Evolutionary conservation across 2,888 invertebrate species (phyloP), one percentile per base, ranked within the genome.

Genomic region (Luperina testacea): DNA sequence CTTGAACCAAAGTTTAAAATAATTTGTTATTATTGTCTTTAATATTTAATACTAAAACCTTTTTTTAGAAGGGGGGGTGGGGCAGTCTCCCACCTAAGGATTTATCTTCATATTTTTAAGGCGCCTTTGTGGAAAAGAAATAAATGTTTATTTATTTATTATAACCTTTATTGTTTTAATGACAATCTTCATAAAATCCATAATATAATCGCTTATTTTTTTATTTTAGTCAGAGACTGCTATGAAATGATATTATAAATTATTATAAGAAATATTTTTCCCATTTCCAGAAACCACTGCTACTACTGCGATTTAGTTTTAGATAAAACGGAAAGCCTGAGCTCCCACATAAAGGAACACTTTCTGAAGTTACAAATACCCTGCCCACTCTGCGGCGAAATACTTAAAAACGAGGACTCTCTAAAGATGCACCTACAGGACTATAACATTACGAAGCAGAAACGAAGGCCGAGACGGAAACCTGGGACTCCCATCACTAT

Each of bases 311-410:
- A 95, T 72, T 74, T 87, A 17, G 81, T 87, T 4, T 63, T 93
- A 0, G 87, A 89, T 6, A 91, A 90, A 77, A 72, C 86, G 0
- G 90, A 91, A 1, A 85, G 85, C 5, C 59, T 93, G 3, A 87
- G 83, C 11, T 48, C 84, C 0, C 96, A 96, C 78, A 68, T 95
- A 2, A 91, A 93, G 76, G 85, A 90, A 24, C 96, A 96, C 85
- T 91, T 92, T 67, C 79, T 82, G 53, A 94, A 93, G 72, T 87
- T 92, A 5, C 92, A 94, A 85, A 82, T 90, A 2, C 87, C 94
- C 0, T 96, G 96, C 80, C 88, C 90, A 0, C 87, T 93, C 1
- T 96, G 96, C 48, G 96, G 96, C 0, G 96, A 95, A 82, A 93
- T 96, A 82, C 87, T 94, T 11, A 92, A 92, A 61, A 93, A 94